These are phyloP conservation scores for Girardinus metallicus DNA, from an alignment of 2,797 vertebrate genomes.

Conservation along the genomic window DNA sequence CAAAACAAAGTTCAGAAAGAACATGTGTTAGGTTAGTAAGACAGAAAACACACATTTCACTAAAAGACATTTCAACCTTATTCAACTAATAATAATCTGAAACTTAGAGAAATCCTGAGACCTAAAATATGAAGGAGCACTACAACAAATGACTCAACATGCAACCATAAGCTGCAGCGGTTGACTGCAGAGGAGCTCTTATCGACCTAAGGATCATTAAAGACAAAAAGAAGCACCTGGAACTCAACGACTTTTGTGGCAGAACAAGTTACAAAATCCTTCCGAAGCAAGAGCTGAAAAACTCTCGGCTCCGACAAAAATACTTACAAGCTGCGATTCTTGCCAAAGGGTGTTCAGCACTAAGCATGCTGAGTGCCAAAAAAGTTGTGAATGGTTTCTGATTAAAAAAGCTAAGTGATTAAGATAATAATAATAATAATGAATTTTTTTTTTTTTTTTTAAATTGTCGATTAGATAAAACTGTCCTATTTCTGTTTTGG, in stretches of 20 bases:
- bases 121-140: background rate
- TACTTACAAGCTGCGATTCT: background rate
- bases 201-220: background rate
- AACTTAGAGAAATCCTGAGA: background rate
- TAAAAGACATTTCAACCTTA: background rate
- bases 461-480: background rate
- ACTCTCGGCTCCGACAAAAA: background rate
- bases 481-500: background rate
- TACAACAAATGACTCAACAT: background rate
- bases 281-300: background rate
- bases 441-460: too few relatives aligned
- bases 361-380: background rate
- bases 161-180: background rate
- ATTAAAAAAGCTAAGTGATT: background rate
- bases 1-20: background rate
- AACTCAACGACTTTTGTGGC: background rate
- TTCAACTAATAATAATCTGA: background rate
- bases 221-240: background rate
- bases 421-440: background rate
- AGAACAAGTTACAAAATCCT: background rate
- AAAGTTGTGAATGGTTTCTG: background rate
- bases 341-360: conserved; percentile 3
- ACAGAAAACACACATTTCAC: background rate
- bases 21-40: too few relatives aligned
- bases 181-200: background rate